These are phyloP conservation scores for Apolygus lucorum DNA, from an alignment of 1,140 invertebrate species.

Conservation along the genomic window DNA sequence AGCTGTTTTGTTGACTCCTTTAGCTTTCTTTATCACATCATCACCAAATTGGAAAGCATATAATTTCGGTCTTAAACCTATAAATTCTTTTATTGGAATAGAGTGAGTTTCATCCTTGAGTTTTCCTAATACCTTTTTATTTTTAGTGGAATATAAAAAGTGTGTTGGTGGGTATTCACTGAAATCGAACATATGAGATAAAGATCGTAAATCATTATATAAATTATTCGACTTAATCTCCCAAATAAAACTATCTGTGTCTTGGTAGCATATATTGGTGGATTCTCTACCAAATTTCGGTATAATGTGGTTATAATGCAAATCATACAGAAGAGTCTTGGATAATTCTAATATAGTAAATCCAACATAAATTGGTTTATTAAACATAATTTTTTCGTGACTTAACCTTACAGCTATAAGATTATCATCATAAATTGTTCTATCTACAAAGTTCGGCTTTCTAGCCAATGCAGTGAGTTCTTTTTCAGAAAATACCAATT, in stretches of 20 bases:
- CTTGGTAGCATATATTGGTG: background rate
- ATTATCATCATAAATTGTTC: conserved; percentile 27
- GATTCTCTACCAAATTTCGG: background rate
- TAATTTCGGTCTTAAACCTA: background rate
- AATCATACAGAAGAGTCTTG: background rate
- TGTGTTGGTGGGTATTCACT: too few relatives aligned
- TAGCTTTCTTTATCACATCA: too few relatives aligned
- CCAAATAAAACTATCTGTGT: too few relatives aligned
- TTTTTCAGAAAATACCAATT: too few relatives aligned
- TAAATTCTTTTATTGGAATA: background rate
- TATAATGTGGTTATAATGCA: background rate
- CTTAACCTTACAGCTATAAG: too few relatives aligned
- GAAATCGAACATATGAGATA: too few relatives aligned
- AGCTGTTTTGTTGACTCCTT: too few relatives aligned
- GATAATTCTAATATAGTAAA: too few relatives aligned
- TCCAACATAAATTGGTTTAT: too few relatives aligned
- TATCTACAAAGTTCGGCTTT: background rate
- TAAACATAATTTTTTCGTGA: too few relatives aligned
- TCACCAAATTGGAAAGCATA: too few relatives aligned
- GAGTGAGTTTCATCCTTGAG: background rate
- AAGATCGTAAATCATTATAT: background rate
- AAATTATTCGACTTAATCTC: background rate
- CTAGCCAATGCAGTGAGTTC: background rate
- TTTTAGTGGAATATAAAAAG: background rate
- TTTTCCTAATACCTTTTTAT: background rate